Evolutionary conservation across 2,888 invertebrate species (phyloP).

Genomic region (Euzophera pinguis): DNA sequence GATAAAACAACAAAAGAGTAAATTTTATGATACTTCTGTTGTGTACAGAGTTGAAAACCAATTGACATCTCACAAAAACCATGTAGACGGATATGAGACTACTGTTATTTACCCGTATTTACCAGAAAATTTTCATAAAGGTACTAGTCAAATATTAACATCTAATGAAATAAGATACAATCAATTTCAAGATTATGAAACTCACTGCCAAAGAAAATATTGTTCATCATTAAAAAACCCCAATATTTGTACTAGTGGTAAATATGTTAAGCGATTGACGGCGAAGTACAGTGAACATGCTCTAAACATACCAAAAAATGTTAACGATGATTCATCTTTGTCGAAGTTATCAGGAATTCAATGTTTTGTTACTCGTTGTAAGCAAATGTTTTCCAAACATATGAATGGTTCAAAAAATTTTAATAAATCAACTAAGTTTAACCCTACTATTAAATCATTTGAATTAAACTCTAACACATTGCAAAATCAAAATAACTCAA

Average conservation of each 20-base stretch:
- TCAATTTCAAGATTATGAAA: background rate
- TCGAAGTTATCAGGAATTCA: background rate
- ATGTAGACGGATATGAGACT: slow-evolving; percentile 6
- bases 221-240: background rate
- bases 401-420: background rate
- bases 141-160: slow-evolving; percentile 27
- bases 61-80: too few species aligned
- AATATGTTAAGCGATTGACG: too few species aligned
- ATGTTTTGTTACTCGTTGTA: background rate
- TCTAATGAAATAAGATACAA: slow-evolving; percentile 5
- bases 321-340: background rate
- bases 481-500: too few species aligned
- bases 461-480: too few species aligned
- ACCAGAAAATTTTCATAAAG: slow-evolving; percentile 36
- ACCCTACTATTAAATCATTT: too few species aligned
- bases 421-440: too few species aligned
- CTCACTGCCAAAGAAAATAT: background rate
- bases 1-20: background rate
- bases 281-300: too few species aligned
- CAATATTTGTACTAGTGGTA: too few species aligned
- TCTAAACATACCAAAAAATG: background rate
- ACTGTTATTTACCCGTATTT: slow-evolving; percentile 25
- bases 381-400: background rate
- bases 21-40: background rate
- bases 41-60: background rate